Percentiles rank a stretch among this genome's conserved stretches.
These are phyloP conservation scores for Tethea ocularis DNA, from an alignment of 2,888 invertebrate species.

Conservation along the genomic window DNA sequence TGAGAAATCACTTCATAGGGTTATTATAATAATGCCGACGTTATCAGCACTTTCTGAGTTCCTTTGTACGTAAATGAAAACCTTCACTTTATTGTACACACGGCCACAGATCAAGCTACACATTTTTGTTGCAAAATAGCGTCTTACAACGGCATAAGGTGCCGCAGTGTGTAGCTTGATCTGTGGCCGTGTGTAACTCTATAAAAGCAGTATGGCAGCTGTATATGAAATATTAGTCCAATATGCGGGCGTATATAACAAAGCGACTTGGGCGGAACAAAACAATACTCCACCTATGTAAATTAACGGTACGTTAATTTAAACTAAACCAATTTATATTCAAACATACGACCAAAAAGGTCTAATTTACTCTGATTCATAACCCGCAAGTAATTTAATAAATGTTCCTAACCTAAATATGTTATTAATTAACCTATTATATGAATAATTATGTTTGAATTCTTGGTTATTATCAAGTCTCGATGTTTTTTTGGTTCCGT, in stretches of 20 bases:
- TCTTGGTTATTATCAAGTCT: no score
- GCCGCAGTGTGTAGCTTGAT: no score
- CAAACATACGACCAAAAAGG: neutral
- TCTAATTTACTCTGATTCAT: neutral
- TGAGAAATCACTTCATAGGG: neutral
- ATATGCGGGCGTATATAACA: neutral
- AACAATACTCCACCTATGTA: constrained; percentile 1
- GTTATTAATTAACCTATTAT: neutral
- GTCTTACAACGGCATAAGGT: no score
- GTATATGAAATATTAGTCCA: neutral
- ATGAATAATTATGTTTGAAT: no score
- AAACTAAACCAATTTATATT: constrained; percentile 5
- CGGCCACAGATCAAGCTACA: no score
- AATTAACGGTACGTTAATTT: constrained; percentile 5
- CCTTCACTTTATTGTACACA: neutral
- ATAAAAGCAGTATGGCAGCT: neutral
- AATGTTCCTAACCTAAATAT: neutral
- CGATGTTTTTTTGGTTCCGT: no score
- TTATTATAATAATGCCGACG: neutral
- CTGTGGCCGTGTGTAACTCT: no score
- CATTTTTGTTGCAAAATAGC: no score
- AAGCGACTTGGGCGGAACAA: neutral
- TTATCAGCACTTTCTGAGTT: neutral
- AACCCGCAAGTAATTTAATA: neutral
- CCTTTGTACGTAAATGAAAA: neutral